A percentile compares a stretch with the other conserved stretches of the same genome.
These are phyloP conservation scores for Microctenopoma stevenorrisi DNA, from an alignment of 2,797 vertebrate species.

Conservation along the genomic window DNA sequence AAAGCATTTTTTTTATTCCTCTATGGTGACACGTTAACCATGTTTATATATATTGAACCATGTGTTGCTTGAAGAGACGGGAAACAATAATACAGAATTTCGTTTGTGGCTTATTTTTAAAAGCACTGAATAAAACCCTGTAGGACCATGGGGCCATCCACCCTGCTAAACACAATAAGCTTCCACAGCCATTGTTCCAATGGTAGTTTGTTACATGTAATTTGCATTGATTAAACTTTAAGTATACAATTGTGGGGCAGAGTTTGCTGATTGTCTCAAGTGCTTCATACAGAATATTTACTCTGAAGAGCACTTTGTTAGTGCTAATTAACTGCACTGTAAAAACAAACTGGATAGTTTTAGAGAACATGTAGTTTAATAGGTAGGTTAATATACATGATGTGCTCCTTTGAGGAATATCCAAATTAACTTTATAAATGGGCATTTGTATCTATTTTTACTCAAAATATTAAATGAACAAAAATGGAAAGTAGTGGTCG, in stretches of 20 bases:
- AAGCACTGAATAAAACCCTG: constrained; percentile 9
- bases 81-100: constrained; percentile 10
- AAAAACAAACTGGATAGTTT: constrained; percentile 56
- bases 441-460: neutral
- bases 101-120: constrained; percentile 3
- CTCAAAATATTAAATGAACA: neutral
- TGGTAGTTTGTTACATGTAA: constrained; percentile 68
- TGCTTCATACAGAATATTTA: constrained; percentile 74
- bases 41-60: constrained; percentile 9
- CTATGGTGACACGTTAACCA: neutral
- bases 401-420: neutral
- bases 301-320: constrained; percentile 80
- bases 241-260: constrained; percentile 68
- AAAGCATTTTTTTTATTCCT: constrained; percentile 29
- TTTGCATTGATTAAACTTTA: constrained; percentile 86
- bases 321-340: constrained; percentile 69
- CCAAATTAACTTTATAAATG: neutral
- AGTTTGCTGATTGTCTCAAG: constrained; percentile 77
- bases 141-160: constrained; percentile 21
- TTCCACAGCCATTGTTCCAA: constrained; percentile 40
- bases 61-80: constrained; percentile 32
- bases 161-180: constrained; percentile 21
- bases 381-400: constrained; percentile 3
- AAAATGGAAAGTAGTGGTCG: neutral
- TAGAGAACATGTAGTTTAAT: neutral